phyloP scores from a whole-genome alignment of 2,113 vertebrate genomes.

The Lamprotornis superbus region DNA sequence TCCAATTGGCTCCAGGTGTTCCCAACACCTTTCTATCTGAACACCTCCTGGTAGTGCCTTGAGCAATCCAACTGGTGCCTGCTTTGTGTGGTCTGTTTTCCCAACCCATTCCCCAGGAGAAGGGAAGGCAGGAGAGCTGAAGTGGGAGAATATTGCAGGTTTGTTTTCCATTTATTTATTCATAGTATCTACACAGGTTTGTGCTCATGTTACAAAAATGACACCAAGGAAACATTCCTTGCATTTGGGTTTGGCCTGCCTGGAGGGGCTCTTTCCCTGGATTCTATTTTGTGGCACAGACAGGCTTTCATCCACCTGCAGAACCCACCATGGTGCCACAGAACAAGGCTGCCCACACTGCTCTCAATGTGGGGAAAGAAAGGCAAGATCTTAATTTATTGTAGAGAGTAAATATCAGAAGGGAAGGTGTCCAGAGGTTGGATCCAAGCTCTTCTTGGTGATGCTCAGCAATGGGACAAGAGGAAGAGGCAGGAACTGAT shows the following conservation, averaged over 20 bases:
- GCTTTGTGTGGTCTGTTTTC: not conserved
- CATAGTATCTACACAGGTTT: not conserved
- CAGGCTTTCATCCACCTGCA: not conserved
- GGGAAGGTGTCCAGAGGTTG: not conserved
- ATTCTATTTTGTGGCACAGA: not conserved
- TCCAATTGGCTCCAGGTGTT: not conserved
- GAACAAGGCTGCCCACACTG: not conserved
- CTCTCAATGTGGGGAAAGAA: not conserved
- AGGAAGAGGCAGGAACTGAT: not conserved
- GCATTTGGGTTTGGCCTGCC: not conserved
- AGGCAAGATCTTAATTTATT: not conserved
- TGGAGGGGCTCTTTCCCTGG: not conserved
- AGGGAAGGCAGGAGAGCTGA: not conserved
- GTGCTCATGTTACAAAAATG: not conserved
- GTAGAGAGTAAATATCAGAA: not conserved
- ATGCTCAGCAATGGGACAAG: not conserved
- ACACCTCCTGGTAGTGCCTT: constrained; percentile 31
- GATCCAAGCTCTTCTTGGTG: not conserved
- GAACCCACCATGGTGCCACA: not conserved
- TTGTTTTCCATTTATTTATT: constrained; percentile 1
- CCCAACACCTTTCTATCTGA: not conserved
- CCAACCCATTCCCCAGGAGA: not conserved
- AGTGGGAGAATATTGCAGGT: not conserved
- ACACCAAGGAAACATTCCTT: rapidly evolving
- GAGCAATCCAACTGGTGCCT: constrained; percentile 5